Evolutionary conservation across 2,113 vertebrate genomes (phyloP), one percentile per base, ranked within the genome.

Genomic region (Pygoscelis adeliae): DNA sequence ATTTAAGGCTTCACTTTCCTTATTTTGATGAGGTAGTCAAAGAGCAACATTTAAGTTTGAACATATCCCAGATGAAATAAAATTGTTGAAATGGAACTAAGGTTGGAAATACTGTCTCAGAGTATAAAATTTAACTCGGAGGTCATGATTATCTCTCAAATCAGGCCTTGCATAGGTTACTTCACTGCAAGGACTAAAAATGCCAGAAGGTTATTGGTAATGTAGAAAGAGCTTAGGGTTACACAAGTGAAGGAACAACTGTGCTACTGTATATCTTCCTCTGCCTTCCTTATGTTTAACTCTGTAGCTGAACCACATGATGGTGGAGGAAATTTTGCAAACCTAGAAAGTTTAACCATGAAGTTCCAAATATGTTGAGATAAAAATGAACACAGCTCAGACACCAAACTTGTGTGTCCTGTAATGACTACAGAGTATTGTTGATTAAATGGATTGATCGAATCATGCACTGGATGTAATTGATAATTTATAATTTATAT

Each of bases 1-100:
- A 96, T 97, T 96, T 81, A 95, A 92, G 55, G 38, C 88, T 96
- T 97, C 49, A 56, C 21, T 78, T 95, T 92, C 40, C 27, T 94
- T 96, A 83, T 97, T 97, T 97, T 97, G 70, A 84, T 95, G 42
- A 82, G 70, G 12, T 52, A 73, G 27, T 91, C 38, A 72, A 89
- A 92, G 30, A 95, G 15, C 15, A 97, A 88, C 52, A 81, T 87
- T 62, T 70, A 82, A 76, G n/a, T 55, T 93, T 93, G 66, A 91
- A 69, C 30, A 85, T 87, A 82, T 62, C 29, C 4, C 20, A 86
- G 53, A 32, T 3, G 52, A 88, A 88, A 82, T 34, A 59, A 77
- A 82, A 40, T 17, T 34, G 4, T n/a, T 88, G 30, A 83, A 88
- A 83, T 40, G 5, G 10, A 92, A 50, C 18, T 21, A 55, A 44